Evolutionary conservation across 2,888 invertebrate genomes (phyloP), one percentile per base, ranked within the genome.

Genomic region (Leptinotarsa tumamoca): DNA sequence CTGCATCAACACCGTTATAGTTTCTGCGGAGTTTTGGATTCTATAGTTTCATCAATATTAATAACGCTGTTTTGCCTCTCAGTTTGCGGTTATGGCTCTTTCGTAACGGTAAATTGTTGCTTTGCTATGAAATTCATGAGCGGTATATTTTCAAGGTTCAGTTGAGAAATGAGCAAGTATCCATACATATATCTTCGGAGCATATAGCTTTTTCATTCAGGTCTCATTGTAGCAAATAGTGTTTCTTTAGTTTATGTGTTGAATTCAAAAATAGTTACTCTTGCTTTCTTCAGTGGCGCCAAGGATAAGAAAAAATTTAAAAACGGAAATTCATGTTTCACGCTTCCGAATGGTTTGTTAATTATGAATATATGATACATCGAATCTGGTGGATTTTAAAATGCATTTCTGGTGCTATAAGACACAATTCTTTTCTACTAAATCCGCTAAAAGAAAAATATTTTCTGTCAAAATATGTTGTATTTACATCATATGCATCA

Each of bases 1-100:
- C 63, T 43, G 63, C 63, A 33, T 63, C 63, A 43, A 63, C 63
- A 63, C 63, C n/a, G 63, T 43, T 43, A 43, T 63, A 63, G 63
- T 63, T 63, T 43, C 63, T 43, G 63, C 43, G 63, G 63, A 63
- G 33, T 18, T 63, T 63, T n/a, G 63, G 63, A 63, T 33, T 63
- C 33, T 63, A 63, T 63, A 63, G 63, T 63, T 63, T 43, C 63
- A 63, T 63, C 63, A 63, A 63, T 63, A 63, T 63, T 63, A 63
- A 63, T 63, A 63, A 63, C 17, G 43, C 43, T 63, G 63, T 27
- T 61, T 63, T 63, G 33, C 43, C 33, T 63, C 63, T 5, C 43
- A 33, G 33, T n/a, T 43, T 43, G 63, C 27, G 63, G 63, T 63
- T 63, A 63, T 33, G 43, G 63, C 63, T 27, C 63, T 63, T 63